Conservation (phyloP, 2,888 invertebrate genomes). For the Tiliacea citrago region DNA sequence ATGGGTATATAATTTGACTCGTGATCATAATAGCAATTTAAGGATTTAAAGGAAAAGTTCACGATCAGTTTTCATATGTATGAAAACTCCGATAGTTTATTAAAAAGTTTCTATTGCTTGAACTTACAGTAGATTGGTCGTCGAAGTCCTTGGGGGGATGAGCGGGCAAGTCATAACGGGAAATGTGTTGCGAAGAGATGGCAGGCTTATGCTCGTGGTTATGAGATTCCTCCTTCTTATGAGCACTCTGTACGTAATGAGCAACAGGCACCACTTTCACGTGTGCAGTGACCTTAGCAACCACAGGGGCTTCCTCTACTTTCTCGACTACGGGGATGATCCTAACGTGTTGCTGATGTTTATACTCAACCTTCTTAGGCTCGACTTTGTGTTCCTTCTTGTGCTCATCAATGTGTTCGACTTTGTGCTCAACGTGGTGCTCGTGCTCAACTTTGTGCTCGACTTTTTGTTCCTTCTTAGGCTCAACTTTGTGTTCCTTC, state of each 20-base stretch:
- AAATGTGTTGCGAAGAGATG: conserved; percentile 81
- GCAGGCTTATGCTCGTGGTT: conserved; percentile 65
- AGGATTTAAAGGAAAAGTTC: background rate
- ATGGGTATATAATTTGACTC: background rate
- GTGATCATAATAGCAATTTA: background rate
- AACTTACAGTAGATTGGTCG: conserved; percentile 67
- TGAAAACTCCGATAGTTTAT: background rate
- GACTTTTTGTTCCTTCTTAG: conserved; percentile 17
- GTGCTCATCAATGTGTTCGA: conserved; percentile 19
- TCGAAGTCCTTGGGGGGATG: conserved; percentile 74
- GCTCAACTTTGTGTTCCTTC: conserved; percentile 21
- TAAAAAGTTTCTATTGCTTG: background rate
- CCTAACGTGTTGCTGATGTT: conserved; percentile 46
- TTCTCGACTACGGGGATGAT: conserved; percentile 56
- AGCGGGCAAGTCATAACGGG: conserved; percentile 74
- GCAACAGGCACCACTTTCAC: conserved; percentile 62
- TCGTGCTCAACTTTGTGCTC: conserved; percentile 26
- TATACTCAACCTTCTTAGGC: conserved; percentile 44
- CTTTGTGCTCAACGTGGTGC: conserved; percentile 23
- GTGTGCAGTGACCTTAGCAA: conserved; percentile 45
- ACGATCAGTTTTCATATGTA: background rate
- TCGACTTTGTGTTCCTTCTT: conserved; percentile 43
- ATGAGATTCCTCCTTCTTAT: conserved; percentile 48
- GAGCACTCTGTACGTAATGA: conserved; percentile 62
- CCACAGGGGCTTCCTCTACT: conserved; percentile 39